Evolutionary conservation across 1,140 invertebrate species (phyloP).

Genomic region (Homarus americanus): DNA sequence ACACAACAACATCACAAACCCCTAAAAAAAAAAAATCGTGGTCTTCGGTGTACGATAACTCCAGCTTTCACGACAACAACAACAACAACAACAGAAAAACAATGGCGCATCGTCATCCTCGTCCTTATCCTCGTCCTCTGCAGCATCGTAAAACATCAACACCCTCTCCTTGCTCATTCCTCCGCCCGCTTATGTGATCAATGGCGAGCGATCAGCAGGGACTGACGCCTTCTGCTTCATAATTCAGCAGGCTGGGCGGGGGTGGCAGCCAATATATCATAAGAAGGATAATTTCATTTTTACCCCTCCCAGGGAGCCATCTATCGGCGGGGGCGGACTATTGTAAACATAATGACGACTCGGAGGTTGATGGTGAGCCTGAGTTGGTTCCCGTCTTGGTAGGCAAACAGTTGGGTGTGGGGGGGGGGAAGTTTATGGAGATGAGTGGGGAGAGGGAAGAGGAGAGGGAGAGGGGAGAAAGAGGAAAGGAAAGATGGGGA

Average conservation of each 20-base stretch:
- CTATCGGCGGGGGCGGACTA: neutral
- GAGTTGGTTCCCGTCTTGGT: neutral
- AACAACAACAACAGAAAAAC: too few species aligned
- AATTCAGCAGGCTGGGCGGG: constrained; percentile 18
- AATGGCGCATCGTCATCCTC: neutral
- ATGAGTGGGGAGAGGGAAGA: too few species aligned
- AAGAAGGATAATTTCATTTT: constrained; percentile 33
- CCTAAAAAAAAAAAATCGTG: too few species aligned
- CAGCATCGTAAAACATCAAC: too few species aligned
- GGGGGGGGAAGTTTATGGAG: too few species aligned
- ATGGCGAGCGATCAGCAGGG: constrained; percentile 4
- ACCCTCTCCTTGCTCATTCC: neutral
- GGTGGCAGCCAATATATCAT: constrained; percentile 22
- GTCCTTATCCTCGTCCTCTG: neutral
- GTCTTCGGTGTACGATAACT: too few species aligned
- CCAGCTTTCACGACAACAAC: too few species aligned
- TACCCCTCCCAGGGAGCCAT: constrained; percentile 16
- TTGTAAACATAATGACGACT: neutral
- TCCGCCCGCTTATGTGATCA: neutral
- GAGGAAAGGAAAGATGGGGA: too few species aligned
- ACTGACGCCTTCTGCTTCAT: constrained; percentile 26
- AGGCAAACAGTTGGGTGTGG: too few species aligned
- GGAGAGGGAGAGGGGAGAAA: too few species aligned
- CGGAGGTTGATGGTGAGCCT: neutral
- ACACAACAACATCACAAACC: too few species aligned